phyloP scores from a whole-genome alignment of 2,113 vertebrate species.

The Cynocephalus volans region DNA sequence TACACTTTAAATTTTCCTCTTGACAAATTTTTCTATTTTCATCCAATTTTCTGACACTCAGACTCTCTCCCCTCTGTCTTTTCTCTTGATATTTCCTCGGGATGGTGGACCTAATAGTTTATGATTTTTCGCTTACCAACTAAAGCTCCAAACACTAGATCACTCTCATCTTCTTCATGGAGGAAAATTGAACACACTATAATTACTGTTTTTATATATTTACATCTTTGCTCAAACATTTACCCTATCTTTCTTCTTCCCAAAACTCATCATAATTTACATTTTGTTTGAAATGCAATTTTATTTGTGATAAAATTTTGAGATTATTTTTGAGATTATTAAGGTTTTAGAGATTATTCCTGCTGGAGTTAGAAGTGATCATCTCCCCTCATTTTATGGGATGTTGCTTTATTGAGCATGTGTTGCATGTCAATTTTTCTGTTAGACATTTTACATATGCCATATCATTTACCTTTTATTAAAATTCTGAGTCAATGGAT shows the following conservation, averaged over 20 bases:
- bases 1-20: neutral
- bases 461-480: neutral
- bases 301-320: neutral
- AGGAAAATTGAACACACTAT: neutral
- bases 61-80: neutral
- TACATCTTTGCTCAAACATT: neutral
- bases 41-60: neutral
- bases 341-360: neutral
- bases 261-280: neutral
- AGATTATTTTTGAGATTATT: too few relatives aligned
- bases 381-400: neutral
- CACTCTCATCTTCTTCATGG: neutral
- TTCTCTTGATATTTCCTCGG: neutral
- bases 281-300: neutral
- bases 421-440: neutral
- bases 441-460: neutral
- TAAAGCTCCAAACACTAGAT: neutral
- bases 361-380: neutral
- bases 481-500: neutral
- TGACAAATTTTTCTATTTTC: neutral
- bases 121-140: neutral
- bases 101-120: neutral
- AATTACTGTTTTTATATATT: neutral
- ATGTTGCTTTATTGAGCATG: neutral
- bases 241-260: neutral